Evolutionary conservation across 2,113 vertebrate genomes (phyloP).

Genomic region (Epinephelus lanceolatus): DNA sequence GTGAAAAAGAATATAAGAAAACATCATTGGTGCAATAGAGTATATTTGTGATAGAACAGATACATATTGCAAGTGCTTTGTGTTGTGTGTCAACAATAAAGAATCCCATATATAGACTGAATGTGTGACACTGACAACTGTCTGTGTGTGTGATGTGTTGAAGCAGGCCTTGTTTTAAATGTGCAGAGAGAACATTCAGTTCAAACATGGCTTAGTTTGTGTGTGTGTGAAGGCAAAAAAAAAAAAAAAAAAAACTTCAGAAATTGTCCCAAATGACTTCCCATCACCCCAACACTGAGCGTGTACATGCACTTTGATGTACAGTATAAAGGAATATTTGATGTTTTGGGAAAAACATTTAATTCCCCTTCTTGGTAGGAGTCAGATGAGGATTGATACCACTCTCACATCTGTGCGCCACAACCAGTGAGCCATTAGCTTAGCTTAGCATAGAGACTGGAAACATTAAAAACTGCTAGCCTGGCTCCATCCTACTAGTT

Average conservation of each 20-base stretch:
- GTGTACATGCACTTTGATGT: neutral
- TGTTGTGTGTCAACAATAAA: constrained; percentile 27
- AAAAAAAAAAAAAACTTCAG: neutral
- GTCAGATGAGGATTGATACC: neutral
- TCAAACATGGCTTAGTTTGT: constrained; percentile 68
- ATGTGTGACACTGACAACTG: constrained; percentile 31
- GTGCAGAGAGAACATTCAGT: constrained; percentile 71
- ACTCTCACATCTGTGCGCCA: neutral
- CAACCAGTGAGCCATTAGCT: neutral
- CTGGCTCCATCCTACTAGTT: neutral
- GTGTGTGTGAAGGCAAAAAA: constrained; percentile 31
- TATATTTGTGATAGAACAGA: constrained; percentile 53
- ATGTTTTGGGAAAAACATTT: neutral
- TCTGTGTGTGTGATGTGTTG: constrained; percentile 28
- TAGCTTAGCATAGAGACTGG: constrained; percentile 3
- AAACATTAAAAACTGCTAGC: neutral
- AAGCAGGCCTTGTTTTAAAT: constrained; percentile 45
- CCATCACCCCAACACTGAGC: neutral
- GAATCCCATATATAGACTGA: constrained; percentile 17
- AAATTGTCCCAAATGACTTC: constrained; percentile 27
- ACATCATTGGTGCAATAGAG: constrained; percentile 64
- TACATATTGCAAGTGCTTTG: constrained; percentile 66
- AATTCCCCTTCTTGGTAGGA: neutral
- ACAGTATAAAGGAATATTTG: neutral
- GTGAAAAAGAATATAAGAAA: constrained; percentile 71